Evolutionary conservation across 2,113 vertebrate species (phyloP).

Genomic region (Aphyosemion australe): DNA sequence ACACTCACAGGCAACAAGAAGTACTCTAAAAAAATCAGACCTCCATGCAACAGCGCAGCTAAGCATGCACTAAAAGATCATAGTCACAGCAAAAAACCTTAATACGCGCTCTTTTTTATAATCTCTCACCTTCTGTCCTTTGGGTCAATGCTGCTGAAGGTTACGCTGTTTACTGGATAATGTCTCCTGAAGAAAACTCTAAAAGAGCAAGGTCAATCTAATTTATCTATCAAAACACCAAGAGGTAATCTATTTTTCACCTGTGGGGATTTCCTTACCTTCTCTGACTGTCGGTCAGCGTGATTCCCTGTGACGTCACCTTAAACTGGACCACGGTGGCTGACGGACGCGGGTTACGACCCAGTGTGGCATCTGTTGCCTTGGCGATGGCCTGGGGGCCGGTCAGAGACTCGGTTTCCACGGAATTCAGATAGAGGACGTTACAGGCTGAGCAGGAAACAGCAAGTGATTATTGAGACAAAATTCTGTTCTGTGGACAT

Average conservation of each 20-base stretch:
- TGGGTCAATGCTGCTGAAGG: slow-evolving; percentile 88
- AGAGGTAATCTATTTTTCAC: too few relatives aligned
- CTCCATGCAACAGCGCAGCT: slow-evolving; percentile 35
- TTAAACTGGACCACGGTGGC: slow-evolving; percentile 90
- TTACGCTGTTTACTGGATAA: slow-evolving; percentile 89
- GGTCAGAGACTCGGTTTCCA: slow-evolving; percentile 91
- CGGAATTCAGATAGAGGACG: slow-evolving; percentile 89
- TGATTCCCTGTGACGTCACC: slow-evolving; percentile 91
- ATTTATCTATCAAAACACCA: neutral
- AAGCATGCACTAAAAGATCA: slow-evolving; percentile 27
- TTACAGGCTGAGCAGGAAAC: slow-evolving; percentile 81
- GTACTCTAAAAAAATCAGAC: slow-evolving; percentile 4
- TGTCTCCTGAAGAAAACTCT: slow-evolving; percentile 93
- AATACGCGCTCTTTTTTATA: neutral
- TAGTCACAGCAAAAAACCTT: neutral
- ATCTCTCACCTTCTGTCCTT: slow-evolving; percentile 86
- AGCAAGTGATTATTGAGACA: too few relatives aligned
- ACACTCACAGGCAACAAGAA: neutral
- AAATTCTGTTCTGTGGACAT: too few relatives aligned
- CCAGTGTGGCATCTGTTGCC: slow-evolving; percentile 83
- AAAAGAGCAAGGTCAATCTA: neutral
- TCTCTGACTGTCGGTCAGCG: slow-evolving; percentile 89
- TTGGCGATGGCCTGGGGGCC: slow-evolving; percentile 90
- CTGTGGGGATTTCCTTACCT: slow-evolving; percentile 70
- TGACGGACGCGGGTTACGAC: slow-evolving; percentile 72